phyloP scores from a whole-genome alignment of 2,888 invertebrate species.

The Tromatobia lineatoria region DNA sequence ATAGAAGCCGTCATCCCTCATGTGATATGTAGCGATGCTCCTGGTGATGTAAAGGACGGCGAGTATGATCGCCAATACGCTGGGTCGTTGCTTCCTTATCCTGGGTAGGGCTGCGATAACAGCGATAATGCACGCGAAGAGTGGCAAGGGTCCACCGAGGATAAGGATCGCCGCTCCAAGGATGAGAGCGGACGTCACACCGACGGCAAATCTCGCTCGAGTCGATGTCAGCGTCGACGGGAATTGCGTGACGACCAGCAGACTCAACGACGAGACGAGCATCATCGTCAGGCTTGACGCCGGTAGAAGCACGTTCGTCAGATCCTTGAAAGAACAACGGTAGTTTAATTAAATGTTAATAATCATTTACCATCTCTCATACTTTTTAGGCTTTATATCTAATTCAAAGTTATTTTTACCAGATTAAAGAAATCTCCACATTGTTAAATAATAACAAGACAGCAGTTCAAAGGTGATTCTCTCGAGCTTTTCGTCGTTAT shows the following conservation, averaged over 20 bases:
- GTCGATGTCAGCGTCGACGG: constrained; percentile 78
- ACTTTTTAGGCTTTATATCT: neutral
- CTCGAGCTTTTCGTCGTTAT: constrained; percentile 7
- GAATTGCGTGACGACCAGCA: constrained; percentile 86
- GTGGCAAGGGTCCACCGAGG: constrained; percentile 89
- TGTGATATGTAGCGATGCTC: constrained; percentile 66
- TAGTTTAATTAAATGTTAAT: constrained; percentile 6
- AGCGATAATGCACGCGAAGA: constrained; percentile 90
- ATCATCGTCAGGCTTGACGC: constrained; percentile 87
- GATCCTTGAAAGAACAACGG: constrained; percentile 85
- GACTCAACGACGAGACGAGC: constrained; percentile 88
- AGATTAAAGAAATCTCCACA: neutral
- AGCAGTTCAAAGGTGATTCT: neutral
- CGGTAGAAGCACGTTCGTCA: constrained; percentile 85
- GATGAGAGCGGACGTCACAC: constrained; percentile 87
- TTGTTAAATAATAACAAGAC: neutral
- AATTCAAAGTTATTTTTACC: neutral
- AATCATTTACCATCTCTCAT: neutral
- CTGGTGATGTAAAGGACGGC: constrained; percentile 74
- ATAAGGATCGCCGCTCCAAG: constrained; percentile 88
- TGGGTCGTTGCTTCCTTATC: constrained; percentile 75
- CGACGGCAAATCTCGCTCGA: constrained; percentile 81
- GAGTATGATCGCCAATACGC: constrained; percentile 76
- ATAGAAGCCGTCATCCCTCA: constrained; percentile 69
- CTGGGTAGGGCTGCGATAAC: constrained; percentile 89